A percentile compares a stretch with the other conserved stretches of the same genome.
These are phyloP conservation scores for Leucophora obtusa DNA, from an alignment of 2,888 invertebrate genomes.

Conservation along the genomic window DNA sequence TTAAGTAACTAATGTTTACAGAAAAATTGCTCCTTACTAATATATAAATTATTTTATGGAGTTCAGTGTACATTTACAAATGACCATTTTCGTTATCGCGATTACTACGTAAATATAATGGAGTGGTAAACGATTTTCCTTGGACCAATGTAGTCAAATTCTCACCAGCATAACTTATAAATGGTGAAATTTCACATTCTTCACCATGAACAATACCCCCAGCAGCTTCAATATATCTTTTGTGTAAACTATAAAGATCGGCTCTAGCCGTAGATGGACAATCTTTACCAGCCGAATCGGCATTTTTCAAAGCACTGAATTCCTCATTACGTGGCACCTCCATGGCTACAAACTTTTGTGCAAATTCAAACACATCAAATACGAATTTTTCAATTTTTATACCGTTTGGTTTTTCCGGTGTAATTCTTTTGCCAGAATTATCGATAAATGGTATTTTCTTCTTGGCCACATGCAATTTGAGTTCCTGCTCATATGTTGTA, in stretches of 20 bases:
- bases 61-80: conserved; percentile 68
- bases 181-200: conserved; percentile 93
- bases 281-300: conserved; percentile 91
- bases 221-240: conserved; percentile 87
- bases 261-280: conserved; percentile 92
- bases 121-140: conserved; percentile 84
- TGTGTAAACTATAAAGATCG: conserved; percentile 88
- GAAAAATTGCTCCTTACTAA: conserved; percentile 18
- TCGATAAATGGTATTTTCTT: conserved; percentile 96
- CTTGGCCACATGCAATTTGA: conserved; percentile 96
- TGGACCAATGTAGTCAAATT: conserved; percentile 84
- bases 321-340: conserved; percentile 95
- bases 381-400: conserved; percentile 99
- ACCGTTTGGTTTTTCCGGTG: conserved; percentile 92
- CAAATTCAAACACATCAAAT: conserved; percentile 98
- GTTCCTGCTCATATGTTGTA: conserved; percentile 84
- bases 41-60: neutral
- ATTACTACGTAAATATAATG: conserved; percentile 81
- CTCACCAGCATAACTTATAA: conserved; percentile 94
- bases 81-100: conserved; percentile 76
- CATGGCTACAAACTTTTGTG: conserved; percentile 94
- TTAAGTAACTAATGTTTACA: conserved; percentile 37
- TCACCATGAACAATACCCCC: conserved; percentile 86
- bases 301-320: conserved; percentile 98
- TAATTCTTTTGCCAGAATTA: conserved; percentile 83